Conservation (phyloP, 2,888 invertebrate species). For the Sussaba pulchella region DNA sequence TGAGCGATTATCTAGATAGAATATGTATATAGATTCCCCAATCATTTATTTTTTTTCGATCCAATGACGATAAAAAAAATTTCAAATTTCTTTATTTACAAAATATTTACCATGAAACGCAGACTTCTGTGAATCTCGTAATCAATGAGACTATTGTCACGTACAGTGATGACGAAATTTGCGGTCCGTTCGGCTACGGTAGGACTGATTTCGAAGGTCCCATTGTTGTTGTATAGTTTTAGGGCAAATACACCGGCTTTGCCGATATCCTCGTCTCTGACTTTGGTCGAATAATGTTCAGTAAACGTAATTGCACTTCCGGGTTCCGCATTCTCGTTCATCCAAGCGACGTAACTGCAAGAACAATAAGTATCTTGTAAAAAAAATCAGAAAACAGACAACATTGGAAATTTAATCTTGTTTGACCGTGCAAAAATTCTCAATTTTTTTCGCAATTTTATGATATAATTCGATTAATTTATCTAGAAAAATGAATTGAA, state of each 20-base stretch:
- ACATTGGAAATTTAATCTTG: too few relatives aligned
- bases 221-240: conserved; percentile 91
- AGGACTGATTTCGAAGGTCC: conserved; percentile 95
- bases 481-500: too few relatives aligned
- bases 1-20: conserved; percentile 90
- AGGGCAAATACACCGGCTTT: conserved; percentile 94
- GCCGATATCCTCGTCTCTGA: conserved; percentile 92
- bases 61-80: too few relatives aligned
- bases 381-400: too few relatives aligned
- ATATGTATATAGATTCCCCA: neutral
- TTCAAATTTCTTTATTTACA: conserved; percentile 11
- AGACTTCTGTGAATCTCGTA: conserved; percentile 93
- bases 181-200: conserved; percentile 92
- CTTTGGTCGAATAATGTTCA: conserved; percentile 90
- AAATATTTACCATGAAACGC: conserved; percentile 88
- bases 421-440: too few relatives aligned
- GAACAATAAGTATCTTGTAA: neutral
- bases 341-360: conserved; percentile 89
- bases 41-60: neutral
- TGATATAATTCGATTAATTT: too few relatives aligned
- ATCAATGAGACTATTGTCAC: conserved; percentile 93
- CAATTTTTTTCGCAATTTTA: too few relatives aligned
- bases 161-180: conserved; percentile 93
- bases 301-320: conserved; percentile 91
- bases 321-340: conserved; percentile 93